These are phyloP conservation scores for Oryctes rhinoceros DNA, from an alignment of 1,140 invertebrate genomes.

Conservation along the genomic window DNA sequence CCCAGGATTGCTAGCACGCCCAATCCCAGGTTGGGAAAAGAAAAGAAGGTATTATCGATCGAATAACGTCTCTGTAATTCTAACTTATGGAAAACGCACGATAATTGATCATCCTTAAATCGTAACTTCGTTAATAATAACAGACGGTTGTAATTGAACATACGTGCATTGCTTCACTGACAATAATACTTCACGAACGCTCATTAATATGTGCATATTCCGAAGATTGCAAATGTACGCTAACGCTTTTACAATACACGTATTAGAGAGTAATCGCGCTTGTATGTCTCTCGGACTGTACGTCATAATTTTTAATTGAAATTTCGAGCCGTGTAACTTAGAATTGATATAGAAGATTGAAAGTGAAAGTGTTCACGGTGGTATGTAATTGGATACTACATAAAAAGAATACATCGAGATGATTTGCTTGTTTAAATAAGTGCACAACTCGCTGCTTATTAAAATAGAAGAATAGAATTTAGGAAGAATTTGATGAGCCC, in stretches of 20 bases:
- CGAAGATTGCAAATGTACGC: background rate
- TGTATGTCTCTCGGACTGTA: background rate
- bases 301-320: background rate
- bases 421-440: background rate
- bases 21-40: too few species aligned
- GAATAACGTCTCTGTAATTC: too few species aligned
- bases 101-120: constrained; percentile 10
- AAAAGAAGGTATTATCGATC: too few species aligned
- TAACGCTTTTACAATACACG: background rate
- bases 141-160: background rate
- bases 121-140: background rate
- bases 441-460: too few species aligned
- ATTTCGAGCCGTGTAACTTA: background rate
- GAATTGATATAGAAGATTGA: background rate
- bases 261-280: background rate
- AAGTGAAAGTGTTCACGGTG: constrained; percentile 1
- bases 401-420: background rate
- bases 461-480: too few species aligned
- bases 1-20: too few species aligned
- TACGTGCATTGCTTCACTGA: background rate
- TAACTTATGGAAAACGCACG: too few species aligned
- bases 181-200: background rate
- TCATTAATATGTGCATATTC: background rate
- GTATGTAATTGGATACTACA: background rate
- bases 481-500: too few species aligned